A percentile compares a stretch with the other conserved stretches of the same genome.
These are phyloP conservation scores for Chrysochloris asiatica DNA, from an alignment of 2,113 vertebrate genomes.

Conservation along the genomic window DNA sequence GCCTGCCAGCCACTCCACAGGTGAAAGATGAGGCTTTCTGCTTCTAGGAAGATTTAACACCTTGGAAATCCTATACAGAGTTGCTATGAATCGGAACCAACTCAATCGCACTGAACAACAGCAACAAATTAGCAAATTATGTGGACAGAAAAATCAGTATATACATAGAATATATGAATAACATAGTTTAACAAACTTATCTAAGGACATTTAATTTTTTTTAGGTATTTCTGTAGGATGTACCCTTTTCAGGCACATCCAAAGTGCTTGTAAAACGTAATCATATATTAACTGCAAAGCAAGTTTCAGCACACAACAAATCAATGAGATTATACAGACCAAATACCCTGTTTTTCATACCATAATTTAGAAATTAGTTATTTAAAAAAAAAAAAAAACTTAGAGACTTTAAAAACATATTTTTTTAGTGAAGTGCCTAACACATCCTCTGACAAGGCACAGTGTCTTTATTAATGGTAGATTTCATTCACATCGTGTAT, in stretches of 20 bases:
- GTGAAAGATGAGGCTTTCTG: no score
- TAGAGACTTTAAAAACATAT: not conserved
- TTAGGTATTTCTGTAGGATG: no score
- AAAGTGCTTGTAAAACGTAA: not conserved
- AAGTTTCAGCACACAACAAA: not conserved
- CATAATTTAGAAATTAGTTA: slow-evolving; percentile 23
- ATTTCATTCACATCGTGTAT: not conserved
- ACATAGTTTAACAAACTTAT: no score
- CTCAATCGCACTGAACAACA: no score
- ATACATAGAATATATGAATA: no score
- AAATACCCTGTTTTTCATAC: not conserved
- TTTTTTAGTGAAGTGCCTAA: not conserved
- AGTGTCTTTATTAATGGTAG: not conserved
- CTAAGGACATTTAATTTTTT: no score
- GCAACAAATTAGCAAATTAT: no score
- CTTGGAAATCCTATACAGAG: no score
- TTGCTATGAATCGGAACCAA: no score
- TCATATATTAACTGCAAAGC: not conserved
- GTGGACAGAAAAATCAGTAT: no score
- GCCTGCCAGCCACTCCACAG: no score
- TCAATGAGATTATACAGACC: not conserved
- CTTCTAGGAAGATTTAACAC: no score
- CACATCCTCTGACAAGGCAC: not conserved
- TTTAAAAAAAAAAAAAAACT: not conserved
- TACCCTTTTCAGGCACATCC: not conserved